Evolutionary conservation across 2,797 vertebrate species (phyloP), one percentile per base, ranked within the genome.

Genomic region (Hydrophis major): DNA sequence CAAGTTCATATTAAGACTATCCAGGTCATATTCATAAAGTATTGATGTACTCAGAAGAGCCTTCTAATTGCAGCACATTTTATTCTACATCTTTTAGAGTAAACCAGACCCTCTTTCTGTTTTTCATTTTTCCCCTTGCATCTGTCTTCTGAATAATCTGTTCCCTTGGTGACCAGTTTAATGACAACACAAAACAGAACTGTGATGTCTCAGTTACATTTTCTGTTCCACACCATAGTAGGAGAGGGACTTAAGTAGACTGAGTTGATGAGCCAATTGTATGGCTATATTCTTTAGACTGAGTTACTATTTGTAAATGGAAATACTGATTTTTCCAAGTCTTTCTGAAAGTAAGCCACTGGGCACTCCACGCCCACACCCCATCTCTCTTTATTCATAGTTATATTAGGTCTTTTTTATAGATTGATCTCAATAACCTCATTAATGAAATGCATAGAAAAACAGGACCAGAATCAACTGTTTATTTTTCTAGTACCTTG

Each of bases 291-390:
- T 32, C 66, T 32, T 42, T 94, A 1, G 12, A 56, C 8, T 87
- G 61, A 18, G 18, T n/a, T 20, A 4, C 16, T 13, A 32, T 32
- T 57, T 90, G 83, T 83, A 55, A 55, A 69, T 87, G 25, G 27
- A 69, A 90, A 89, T 0, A 0, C 5, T 89, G 88, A 10, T 6
- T 14, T 87, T 42, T 18, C 2, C 83, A 57, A 0, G 22, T 0
- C 91, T 2, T 91, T 0, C 8, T 87, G 37, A 91, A 66, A 53
- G 60, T 20, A 89, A 86, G 25, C 18, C 56, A 22, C 55, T 91
- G 47, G 50, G 16, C 56, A 55, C 7, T 42, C 8, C 8, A 18
- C 1, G 12, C 12, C 28, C 4, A 5, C 63, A 2, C 8, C 20
- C 8, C 1, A 55, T 10, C 2, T 25, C 22, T 50, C 66, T 47